These are phyloP conservation scores for Pachyuromys duprasi DNA, from an alignment of 2,797 vertebrate genomes.

Conservation along the genomic window DNA sequence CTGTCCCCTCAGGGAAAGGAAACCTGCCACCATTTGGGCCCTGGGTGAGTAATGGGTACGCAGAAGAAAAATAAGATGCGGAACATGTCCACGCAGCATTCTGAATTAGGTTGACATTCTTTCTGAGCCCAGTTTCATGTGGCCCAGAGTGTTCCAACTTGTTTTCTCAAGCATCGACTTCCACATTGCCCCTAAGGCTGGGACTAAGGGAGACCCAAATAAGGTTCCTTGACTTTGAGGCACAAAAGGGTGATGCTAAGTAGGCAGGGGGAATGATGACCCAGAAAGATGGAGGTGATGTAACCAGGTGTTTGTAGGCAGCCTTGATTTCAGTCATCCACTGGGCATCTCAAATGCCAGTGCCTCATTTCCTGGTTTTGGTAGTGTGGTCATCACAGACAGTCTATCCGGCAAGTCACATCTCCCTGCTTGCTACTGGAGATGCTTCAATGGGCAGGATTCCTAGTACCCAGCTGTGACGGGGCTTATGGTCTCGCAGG, in stretches of 20 bases:
- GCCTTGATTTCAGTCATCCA: not conserved
- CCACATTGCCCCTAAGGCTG: not conserved
- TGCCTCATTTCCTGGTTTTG: not conserved
- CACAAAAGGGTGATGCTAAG: not conserved
- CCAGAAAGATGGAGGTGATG: accelerated
- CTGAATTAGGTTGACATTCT: not conserved
- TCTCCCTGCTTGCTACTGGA: not conserved
- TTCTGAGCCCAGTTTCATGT: not conserved
- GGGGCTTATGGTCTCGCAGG: accelerated
- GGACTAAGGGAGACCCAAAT: not conserved
- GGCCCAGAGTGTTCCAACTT: not conserved
- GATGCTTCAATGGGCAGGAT: not conserved
- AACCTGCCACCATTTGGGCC: conserved; percentile 46
- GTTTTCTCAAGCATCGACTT: not conserved
- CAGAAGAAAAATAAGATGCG: conserved; percentile 45
- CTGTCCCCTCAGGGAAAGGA: conserved; percentile 48
- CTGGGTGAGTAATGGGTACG: conserved; percentile 52
- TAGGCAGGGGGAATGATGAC: not conserved
- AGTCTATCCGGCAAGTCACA: not conserved
- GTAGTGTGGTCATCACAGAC: accelerated
- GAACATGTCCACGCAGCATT: not conserved
- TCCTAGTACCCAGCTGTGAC: not conserved
- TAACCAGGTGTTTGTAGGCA: not conserved
- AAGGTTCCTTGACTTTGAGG: not conserved
- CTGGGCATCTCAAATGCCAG: not conserved